Evolutionary conservation across 1,140 invertebrate species (phyloP), one percentile per base, ranked within the genome.

Genomic region (Nasonia longicornis): DNA sequence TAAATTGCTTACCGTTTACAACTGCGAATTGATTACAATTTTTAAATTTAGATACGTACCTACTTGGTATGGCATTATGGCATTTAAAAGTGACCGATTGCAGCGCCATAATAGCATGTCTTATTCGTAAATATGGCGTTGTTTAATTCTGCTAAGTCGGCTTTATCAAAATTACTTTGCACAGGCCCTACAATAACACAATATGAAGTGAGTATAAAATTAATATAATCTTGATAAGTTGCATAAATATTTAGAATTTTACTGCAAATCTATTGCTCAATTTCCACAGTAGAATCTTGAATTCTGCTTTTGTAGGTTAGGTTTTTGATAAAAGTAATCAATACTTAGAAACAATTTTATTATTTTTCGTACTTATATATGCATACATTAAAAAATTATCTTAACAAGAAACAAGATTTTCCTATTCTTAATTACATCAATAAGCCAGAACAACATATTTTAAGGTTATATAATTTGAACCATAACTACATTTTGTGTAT

Each of bases 71-170:
- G 31, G 31, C 4, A 3, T 3, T 35, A 35, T 35, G 31, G 4
- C 4, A 35, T 66, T 66, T 22, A 26, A 66, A 22, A 14, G 29
- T 3, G 1, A 22, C n/a, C 73, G 52, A 75, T 26, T 14, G 73
- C 52, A 75, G 73, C 73, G 73, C 74, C 12, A 11, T 35, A 52
- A 77, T 20, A n/a, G 14, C 11, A 20, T 63, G 3, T 4, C 11
- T n/a, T 63, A 3, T 45, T 22, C 58, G n/a, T 2, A 82, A 71
- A 83, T 26, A 87, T 88, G 86, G 85, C 87, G 11, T 14, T 64
- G 2, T 16, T 87, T 14, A 77, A 31, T 12, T n/a, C 79, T 31
- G 16, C 85, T 48, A 11, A 83, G 20, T 84, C 76, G 2, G 16
- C 31, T n/a, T 79, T 85, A 22, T 82, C 84, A 35, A 85, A 81